Base-by-base conservation (phyloP, 2,888 invertebrate species). In the Marasmarcha lunaedactyla region DNA sequence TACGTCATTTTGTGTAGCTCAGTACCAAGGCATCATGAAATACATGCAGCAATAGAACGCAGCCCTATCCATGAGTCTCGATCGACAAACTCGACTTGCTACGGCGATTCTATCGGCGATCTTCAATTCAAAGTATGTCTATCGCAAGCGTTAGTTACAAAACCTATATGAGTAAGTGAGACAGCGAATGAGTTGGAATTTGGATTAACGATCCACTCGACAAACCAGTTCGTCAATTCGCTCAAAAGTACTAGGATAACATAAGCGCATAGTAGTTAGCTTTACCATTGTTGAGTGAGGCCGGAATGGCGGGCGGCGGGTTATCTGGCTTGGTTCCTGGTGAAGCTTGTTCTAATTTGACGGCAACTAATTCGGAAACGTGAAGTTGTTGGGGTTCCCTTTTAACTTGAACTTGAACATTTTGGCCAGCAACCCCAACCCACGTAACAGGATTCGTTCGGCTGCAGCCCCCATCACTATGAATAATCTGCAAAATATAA, bases 401-500 rank as follows among this genome's bases (percentile, higher is more conserved):
- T 62, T 90, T 90, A 42, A 90, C 88, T 52, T 87, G 85, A 38
- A 87, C 85, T 44, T 77, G 84, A 15, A 84, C 77, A 54, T 77
- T 77, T 56, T 76, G 70, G 36, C 78, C 79, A 4, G 72, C 64
- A 42, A 78, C 67, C 11, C 79, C 81, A 12, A 70, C 64, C 89
- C 89, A 90, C 42, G 89, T 87, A 43, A 90, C 86, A 2, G 90
- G 90, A 63, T 89, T 86, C 7, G 90, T 90, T 36, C 90, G 78
- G 60, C 90, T 90, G 63, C 90, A 90, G 1, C 90, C 90, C 40
- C 86, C 85, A 49, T 86, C 86, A 20, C 81, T 59, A 54, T 79
- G 81, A 41, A 78, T 62, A n/a, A 79, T 61, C 81, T 81, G 46
- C 11, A 15, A 33, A 13, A 40, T 13, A 15, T 12, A 34, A 15